Conservation (phyloP, 2,797 vertebrate genomes). For the Adrianichthys oophorus region DNA sequence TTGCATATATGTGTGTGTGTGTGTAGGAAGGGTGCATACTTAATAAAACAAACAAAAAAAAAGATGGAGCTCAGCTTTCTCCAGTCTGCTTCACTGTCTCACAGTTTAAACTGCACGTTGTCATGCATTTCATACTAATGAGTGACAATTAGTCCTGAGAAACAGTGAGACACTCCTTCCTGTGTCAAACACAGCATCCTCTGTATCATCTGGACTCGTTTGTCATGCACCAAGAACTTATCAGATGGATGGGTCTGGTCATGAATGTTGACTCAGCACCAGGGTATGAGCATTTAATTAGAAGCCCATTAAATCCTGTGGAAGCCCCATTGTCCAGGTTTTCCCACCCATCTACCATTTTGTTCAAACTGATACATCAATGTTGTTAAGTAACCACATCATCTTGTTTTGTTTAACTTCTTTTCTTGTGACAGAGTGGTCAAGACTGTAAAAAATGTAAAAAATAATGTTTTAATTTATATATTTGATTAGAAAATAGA, state of each 20-base stretch:
- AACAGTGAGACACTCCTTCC: constrained; percentile 45
- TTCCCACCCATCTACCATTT: constrained; percentile 1
- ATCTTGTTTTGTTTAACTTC: not conserved
- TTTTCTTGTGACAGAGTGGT: not conserved
- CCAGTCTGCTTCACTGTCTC: constrained; percentile 24
- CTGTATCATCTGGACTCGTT: constrained; percentile 61
- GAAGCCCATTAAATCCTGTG: constrained; percentile 24
- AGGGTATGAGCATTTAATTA: constrained; percentile 48
- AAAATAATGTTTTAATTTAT: too few relatives aligned
- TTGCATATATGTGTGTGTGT: too few relatives aligned
- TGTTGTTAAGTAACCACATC: constrained; percentile 13
- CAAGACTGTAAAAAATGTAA: not conserved
- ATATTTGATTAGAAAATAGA: too few relatives aligned
- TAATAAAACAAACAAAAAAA: not conserved
- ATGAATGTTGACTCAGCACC: constrained; percentile 67
- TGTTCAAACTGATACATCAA: constrained; percentile 11
- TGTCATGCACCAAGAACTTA: constrained; percentile 54
- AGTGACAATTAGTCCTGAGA: constrained; percentile 65
- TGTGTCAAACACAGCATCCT: constrained; percentile 58
- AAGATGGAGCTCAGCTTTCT: constrained; percentile 30
- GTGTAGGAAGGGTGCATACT: too few relatives aligned
- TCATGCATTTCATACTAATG: constrained; percentile 66
- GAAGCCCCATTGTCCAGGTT: constrained; percentile 25
- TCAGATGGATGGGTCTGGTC: constrained; percentile 55
- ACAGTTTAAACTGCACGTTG: constrained; percentile 43